Base-by-base conservation (phyloP, 1,140 invertebrate genomes). In the Oscheius sp. region DNA sequence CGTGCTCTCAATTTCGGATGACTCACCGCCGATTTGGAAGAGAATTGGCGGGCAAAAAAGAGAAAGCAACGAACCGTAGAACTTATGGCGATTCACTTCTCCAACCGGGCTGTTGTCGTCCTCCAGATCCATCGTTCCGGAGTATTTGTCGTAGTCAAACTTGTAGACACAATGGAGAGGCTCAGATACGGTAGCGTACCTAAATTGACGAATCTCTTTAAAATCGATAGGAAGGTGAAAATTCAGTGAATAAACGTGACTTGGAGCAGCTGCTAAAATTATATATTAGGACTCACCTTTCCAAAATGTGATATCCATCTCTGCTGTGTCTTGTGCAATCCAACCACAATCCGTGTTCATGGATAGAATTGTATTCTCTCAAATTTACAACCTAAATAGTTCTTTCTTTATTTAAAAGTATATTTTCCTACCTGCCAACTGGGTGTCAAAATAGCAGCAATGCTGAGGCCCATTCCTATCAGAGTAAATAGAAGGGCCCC, bases 101-200 rank as follows among this genome's bases (percentile, higher is more conserved):
- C 82, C 82, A 49, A 84, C 82, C 7, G 82, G 82, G 70, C 76
- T 79, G 59, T 83, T 83, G 52, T 83, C 82, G 45, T 83, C 82
- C 52, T 84, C 82, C 36, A 83, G 36, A 59, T 84, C 82, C 29
- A 84, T 83, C 2, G 82, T 84, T 32, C 83, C 82, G 2, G 83
- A 84, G 71, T 84, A 83, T 68, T 83, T 84, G 62, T 84, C 82
- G 58, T 83, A 83, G 35, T 83, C 82, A 63, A 83, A 83, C 69
- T 83, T 83, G 76, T 83, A 83, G 34, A 84, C 83, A 65, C 82
- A 83, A 64, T 83, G 82, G 26, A 84, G 77, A 15, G 82, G 82
- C 52, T 84, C 82, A 1, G 73, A 76, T 4, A 83, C 72, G 0
- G 82, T 83, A 2, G 82, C 74, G 72, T 83, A 83, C 66, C 81